Base-by-base conservation (phyloP, 2,797 vertebrate species). In the Lithobates sylvaticus region DNA sequence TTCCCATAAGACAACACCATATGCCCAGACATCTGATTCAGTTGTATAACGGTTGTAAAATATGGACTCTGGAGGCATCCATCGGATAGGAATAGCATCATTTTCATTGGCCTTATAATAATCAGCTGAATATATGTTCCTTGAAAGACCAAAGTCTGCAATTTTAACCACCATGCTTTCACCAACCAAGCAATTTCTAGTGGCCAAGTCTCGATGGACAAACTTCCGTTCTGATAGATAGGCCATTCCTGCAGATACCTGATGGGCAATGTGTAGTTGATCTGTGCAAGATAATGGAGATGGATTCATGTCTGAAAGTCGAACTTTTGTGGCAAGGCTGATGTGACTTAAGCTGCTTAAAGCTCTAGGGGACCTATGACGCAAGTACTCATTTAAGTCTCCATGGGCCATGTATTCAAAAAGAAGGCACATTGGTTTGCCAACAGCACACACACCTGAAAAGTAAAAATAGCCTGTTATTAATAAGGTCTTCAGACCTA, bases 71-170 rank as follows among this genome's bases (percentile, higher is more conserved):
- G 98, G 98, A 0, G 98, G 98, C 98, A 99, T 99, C 98, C 98
- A 99, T 36, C 98, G 97, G 83, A 99, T 99, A 1, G 98, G 98
- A 88, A 99, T 99, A 71, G 98, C 98, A 0, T 99, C 98, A 0
- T 99, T 99, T 88, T 99, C 98, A 0, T 97, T 97, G 0, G 98
- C 98, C 92, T 99, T 99, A 94, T 99, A 99, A 90, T 99, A 99
- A 91, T 99, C 98, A 0, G 98, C 98, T 0, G 98, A 98, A 90
- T 99, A 99, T 92, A 99, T 99, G 90, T 99, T 99, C 86, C 98
- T 94, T 0, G 98, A 99, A 70, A 99, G 97, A 84, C 98, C 98
- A 3, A 99, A 99, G 91, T 99, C 98, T 0, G 98, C 98, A 0
- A 99, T 99, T 94, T 99, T 99, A 78, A 99, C 98, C 67, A 97